These are phyloP conservation scores for Lordiphosa collinella DNA, from an alignment of 1,140 invertebrate species.

Conservation along the genomic window DNA sequence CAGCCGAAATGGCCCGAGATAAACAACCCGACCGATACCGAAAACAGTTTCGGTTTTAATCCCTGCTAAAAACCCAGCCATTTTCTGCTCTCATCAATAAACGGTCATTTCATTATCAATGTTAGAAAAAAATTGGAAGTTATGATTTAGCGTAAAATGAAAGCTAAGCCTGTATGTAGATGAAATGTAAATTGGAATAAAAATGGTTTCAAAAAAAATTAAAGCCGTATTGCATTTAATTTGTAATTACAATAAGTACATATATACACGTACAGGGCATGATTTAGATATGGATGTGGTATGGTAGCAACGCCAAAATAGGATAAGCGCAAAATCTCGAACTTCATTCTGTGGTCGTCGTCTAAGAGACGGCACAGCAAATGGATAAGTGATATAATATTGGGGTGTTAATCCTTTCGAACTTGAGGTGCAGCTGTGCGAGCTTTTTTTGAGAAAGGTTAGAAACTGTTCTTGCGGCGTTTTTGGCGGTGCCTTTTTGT, in stretches of 20 bases:
- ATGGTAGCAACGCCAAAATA: slow-evolving; percentile 30
- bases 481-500: slow-evolving; percentile 31
- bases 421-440: slow-evolving; percentile 58
- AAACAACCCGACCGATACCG: no score
- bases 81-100: not conserved
- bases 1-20: no score
- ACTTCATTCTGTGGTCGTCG: slow-evolving; percentile 5
- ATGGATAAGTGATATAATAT: slow-evolving; percentile 7
- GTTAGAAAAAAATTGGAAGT: not conserved
- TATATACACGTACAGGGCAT: slow-evolving; percentile 66
- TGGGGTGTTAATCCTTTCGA: slow-evolving; percentile 20
- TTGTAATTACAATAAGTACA: slow-evolving; percentile 72
- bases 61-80: not conserved
- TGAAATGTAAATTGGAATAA: slow-evolving; percentile 6
- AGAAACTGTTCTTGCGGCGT: slow-evolving; percentile 17
- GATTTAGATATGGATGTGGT: slow-evolving; percentile 18
- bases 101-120: not conserved
- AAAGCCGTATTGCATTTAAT: slow-evolving; percentile 39
- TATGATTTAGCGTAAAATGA: slow-evolving; percentile 47
- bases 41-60: no score
- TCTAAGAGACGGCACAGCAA: slow-evolving; percentile 31
- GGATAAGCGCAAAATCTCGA: slow-evolving; percentile 21
- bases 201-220: slow-evolving; percentile 19
- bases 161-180: slow-evolving; percentile 48
- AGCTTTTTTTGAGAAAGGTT: slow-evolving; percentile 35